Conservation (phyloP, 2,888 invertebrate genomes). For the Epistrophe grossulariae region DNA sequence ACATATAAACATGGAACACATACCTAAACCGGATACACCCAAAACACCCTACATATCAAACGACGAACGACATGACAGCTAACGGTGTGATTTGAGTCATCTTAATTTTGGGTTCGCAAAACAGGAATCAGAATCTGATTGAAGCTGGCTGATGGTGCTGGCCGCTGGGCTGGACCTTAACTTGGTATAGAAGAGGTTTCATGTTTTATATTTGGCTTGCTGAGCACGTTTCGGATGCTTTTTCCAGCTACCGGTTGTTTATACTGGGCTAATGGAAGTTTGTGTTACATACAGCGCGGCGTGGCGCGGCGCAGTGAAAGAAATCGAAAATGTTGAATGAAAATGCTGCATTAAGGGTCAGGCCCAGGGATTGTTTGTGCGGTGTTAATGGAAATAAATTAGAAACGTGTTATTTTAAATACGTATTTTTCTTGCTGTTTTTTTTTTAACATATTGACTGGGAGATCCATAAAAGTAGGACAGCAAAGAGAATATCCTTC, state of each 20-base stretch:
- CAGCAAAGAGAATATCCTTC: slow-evolving; percentile 11
- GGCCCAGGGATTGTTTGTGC: slow-evolving; percentile 58
- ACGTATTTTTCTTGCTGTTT: neutral
- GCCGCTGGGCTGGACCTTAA: neutral
- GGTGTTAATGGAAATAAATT: slow-evolving; percentile 60
- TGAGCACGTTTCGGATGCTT: slow-evolving; percentile 67
- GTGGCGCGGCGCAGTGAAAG: slow-evolving; percentile 44
- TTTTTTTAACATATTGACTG: neutral
- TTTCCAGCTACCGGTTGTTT: slow-evolving; percentile 45
- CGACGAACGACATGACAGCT: neutral
- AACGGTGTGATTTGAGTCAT: slow-evolving; percentile 31
- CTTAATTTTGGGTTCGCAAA: slow-evolving; percentile 31
- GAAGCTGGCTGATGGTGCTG: too few species aligned
- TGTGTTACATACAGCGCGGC: slow-evolving; percentile 46
- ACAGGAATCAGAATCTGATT: slow-evolving; percentile 22
- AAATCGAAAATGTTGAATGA: slow-evolving; percentile 69
- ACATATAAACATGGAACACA: neutral
- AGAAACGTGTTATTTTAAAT: slow-evolving; percentile 45
- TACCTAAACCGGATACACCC: neutral
- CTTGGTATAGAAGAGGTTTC: slow-evolving; percentile 2
- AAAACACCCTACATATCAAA: neutral
- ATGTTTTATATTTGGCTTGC: slow-evolving; percentile 56
- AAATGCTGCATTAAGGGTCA: slow-evolving; percentile 69
- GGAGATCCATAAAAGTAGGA: neutral
- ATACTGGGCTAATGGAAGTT: slow-evolving; percentile 68